Percentiles rank a stretch among this genome's conserved stretches.
Conservation (phyloP, 1,140 invertebrate species). For the Drosophila dunni region DNA sequence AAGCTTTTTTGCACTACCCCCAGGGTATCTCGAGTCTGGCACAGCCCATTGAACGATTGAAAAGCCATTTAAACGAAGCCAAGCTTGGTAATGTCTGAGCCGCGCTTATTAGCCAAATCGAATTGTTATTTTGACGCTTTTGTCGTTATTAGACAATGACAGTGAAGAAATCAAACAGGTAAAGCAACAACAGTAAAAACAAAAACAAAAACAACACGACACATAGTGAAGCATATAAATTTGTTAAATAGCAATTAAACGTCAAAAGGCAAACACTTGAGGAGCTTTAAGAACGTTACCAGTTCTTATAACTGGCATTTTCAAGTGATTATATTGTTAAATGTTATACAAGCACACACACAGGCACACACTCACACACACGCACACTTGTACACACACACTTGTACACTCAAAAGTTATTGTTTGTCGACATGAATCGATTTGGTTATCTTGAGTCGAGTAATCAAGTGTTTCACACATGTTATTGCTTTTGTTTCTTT, state of each 20-base stretch:
- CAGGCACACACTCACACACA: too few species aligned
- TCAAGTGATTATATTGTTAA: conserved; percentile 54
- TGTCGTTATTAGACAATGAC: conserved; percentile 6
- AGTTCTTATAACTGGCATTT: conserved; percentile 50
- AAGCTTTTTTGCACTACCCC: background rate
- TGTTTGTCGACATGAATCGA: conserved; percentile 46
- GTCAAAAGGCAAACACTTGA: conserved; percentile 45
- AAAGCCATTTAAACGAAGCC: background rate
- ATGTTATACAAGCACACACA: conserved; percentile 23
- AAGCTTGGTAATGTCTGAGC: conserved; percentile 7
- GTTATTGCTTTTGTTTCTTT: conserved; percentile 18
- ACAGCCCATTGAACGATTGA: conserved; percentile 15
- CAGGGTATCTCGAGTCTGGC: background rate
- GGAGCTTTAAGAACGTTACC: conserved; percentile 28
- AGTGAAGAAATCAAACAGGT: background rate
- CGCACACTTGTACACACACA: background rate
- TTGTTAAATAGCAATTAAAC: conserved; percentile 45
- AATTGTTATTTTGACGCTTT: conserved; percentile 34
- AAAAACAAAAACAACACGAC: background rate
- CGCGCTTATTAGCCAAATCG: conserved; percentile 22
- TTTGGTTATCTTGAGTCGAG: conserved; percentile 48
- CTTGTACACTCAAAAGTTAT: conserved; percentile 4
- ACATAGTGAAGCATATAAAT: conserved; percentile 13
- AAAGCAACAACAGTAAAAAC: background rate
- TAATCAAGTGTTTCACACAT: conserved; percentile 49